These are phyloP conservation scores for Platyrinchus mystaceus DNA, from an alignment of 2,797 vertebrate species.

Conservation along the genomic window DNA sequence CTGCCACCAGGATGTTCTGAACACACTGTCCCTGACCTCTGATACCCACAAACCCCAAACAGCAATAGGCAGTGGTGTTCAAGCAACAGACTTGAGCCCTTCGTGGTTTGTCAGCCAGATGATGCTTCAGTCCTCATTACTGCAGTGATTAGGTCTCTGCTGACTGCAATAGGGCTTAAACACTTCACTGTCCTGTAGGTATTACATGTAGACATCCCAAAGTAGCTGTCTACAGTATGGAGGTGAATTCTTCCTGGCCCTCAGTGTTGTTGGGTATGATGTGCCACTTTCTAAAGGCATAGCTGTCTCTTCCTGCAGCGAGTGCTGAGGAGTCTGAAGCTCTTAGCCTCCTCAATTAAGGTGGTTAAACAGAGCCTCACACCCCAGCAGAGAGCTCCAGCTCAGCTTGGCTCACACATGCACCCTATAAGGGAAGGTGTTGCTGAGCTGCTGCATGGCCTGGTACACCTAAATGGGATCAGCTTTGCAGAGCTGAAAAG, in stretches of 20 bases:
- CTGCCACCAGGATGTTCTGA: background rate
- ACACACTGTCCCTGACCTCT: background rate
- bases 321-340: background rate
- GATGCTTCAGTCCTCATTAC: background rate
- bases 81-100: background rate
- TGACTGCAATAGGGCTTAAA: background rate
- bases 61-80: background rate
- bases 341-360: background rate
- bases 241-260: background rate
- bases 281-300: background rate
- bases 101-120: background rate
- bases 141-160: background rate
- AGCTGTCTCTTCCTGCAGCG: background rate
- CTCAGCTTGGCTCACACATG: background rate
- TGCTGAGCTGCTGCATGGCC: background rate
- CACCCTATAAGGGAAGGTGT: background rate
- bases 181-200: background rate
- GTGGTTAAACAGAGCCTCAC: background rate
- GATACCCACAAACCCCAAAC: background rate
- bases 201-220: background rate
- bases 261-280: rapidly evolving
- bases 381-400: background rate
- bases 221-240: background rate
- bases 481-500: background rate
- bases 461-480: background rate